These are phyloP conservation scores for Polietes domitor DNA, from an alignment of 2,888 invertebrate genomes.

Conservation along the genomic window DNA sequence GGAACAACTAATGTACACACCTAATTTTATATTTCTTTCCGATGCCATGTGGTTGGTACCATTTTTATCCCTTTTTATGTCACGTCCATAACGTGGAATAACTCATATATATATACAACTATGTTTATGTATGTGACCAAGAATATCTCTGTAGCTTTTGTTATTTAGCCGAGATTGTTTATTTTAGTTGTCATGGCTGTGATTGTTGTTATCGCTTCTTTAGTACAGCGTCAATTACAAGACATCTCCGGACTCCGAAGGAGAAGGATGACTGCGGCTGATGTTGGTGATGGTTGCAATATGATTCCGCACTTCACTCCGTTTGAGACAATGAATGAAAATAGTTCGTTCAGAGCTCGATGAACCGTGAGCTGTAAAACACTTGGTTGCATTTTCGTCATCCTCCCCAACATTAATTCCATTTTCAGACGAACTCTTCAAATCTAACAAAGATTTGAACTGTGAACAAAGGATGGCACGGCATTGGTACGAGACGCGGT, in stretches of 20 bases:
- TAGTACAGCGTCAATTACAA: constrained; percentile 4
- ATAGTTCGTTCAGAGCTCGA: neutral
- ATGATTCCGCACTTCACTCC: neutral
- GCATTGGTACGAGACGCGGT: neutral
- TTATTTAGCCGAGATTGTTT: neutral
- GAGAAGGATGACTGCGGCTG: no score
- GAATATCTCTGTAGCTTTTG: neutral
- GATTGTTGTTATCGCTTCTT: neutral
- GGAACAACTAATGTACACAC: no score
- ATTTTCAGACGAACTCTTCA: neutral
- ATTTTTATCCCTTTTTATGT: neutral
- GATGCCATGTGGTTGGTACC: no score
- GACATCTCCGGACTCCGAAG: neutral
- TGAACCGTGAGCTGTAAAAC: neutral
- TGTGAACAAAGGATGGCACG: neutral
- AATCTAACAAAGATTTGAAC: neutral
- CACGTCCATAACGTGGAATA: neutral
- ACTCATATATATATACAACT: neutral
- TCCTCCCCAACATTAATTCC: neutral
- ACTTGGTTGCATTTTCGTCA: neutral
- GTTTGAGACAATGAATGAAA: neutral
- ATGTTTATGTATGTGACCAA: neutral
- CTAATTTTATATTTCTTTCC: no score
- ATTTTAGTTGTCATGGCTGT: neutral
- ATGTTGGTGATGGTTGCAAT: neutral